Evolutionary conservation across 2,888 invertebrate species (phyloP).

Genomic region (Anoplius nigerrimus): DNA sequence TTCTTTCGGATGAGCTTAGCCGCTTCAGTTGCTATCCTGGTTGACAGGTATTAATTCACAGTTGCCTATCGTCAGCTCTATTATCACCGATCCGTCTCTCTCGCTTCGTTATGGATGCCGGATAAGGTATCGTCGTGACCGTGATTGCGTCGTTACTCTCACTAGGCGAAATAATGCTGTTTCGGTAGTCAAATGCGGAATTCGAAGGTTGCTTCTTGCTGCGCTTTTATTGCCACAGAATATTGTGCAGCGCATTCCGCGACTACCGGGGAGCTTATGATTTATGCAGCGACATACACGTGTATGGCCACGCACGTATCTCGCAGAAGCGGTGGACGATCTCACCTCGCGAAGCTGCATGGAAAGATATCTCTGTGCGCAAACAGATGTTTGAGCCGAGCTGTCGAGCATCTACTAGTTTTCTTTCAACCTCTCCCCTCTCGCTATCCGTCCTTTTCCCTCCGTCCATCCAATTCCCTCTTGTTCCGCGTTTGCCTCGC

Average conservation of each 20-base stretch:
- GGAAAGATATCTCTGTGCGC: constrained; percentile 54
- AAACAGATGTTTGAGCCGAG: constrained; percentile 65
- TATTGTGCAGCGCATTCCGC: constrained; percentile 57
- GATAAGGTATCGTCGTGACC: too few species aligned
- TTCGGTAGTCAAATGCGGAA: too few species aligned
- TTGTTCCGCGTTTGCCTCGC: not conserved
- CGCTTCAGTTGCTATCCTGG: too few species aligned
- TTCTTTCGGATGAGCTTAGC: too few species aligned
- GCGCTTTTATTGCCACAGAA: constrained; percentile 32
- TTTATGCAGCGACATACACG: constrained; percentile 49
- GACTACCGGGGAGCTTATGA: constrained; percentile 60
- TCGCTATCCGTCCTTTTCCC: constrained; percentile 17
- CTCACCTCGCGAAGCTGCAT: constrained; percentile 45
- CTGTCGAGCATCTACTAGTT: constrained; percentile 65
- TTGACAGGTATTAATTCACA: too few species aligned
- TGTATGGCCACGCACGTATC: constrained; percentile 24
- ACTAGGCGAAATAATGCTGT: too few species aligned
- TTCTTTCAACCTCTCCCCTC: constrained; percentile 45
- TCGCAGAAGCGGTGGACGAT: constrained; percentile 23
- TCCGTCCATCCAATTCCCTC: constrained; percentile 1
- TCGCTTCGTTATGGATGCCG: too few species aligned
- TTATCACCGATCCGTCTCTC: too few species aligned
- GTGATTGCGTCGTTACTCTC: too few species aligned
- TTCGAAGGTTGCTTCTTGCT: too few species aligned
- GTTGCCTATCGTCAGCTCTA: too few species aligned